A percentile compares a stretch with the other conserved stretches of the same genome.
Conservation (phyloP, 2,797 vertebrate species). For the Typhlichthys subterraneus region DNA sequence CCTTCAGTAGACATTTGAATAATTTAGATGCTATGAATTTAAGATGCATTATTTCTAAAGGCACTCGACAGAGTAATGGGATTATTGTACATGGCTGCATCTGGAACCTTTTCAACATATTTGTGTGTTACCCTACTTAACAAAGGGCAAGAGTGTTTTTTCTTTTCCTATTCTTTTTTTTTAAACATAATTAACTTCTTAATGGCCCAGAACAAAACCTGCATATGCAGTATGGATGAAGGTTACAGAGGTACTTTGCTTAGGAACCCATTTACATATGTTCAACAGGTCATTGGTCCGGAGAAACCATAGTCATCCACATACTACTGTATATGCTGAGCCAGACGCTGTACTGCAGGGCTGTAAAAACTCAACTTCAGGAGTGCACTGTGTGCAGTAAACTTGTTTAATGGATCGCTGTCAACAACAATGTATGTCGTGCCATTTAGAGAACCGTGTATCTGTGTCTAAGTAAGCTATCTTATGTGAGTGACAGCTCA, state of each 20-base stretch:
- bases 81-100: conserved; percentile 53
- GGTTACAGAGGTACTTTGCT: neutral
- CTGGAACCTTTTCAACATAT: conserved; percentile 40
- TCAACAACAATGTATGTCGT: too few species aligned
- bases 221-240: neutral
- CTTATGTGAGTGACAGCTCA: too few species aligned
- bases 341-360: too few species aligned
- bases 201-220: conserved; percentile 1
- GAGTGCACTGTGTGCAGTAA: too few species aligned
- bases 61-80: conserved; percentile 36
- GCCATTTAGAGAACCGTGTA: too few species aligned
- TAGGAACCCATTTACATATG: too few species aligned
- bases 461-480: too few species aligned
- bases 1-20: conserved; percentile 41
- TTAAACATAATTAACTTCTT: conserved; percentile 39
- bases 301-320: too few species aligned
- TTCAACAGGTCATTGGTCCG: too few species aligned
- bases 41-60: conserved; percentile 47
- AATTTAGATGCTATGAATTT: conserved; percentile 48
- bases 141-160: conserved; percentile 17
- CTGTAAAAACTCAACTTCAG: too few species aligned
- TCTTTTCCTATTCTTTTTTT: conserved; percentile 2
- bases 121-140: conserved; percentile 33
- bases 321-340: too few species aligned
- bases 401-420: too few species aligned